Conservation (phyloP, 1,140 invertebrate species). For the Calephelis nemesis region DNA sequence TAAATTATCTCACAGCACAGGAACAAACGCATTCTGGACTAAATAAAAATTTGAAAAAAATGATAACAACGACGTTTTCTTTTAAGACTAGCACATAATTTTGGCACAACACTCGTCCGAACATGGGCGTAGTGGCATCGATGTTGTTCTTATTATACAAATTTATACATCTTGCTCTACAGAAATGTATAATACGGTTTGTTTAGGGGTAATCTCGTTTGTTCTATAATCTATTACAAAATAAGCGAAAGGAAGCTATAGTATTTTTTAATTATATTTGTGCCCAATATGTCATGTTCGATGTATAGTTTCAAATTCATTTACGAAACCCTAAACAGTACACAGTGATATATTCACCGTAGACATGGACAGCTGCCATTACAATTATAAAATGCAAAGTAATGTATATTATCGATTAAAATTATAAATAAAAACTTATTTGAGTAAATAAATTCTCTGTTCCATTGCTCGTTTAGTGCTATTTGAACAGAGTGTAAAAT, state of each 20-base stretch:
- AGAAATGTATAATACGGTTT: slow-evolving; percentile 45
- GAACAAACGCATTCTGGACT: slow-evolving; percentile 78
- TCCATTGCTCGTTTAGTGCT: slow-evolving; percentile 76
- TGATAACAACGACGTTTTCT: slow-evolving; percentile 76
- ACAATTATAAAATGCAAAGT: slow-evolving; percentile 76
- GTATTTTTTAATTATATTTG: slow-evolving; percentile 68
- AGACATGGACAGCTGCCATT: slow-evolving; percentile 73
- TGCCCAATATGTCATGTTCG: slow-evolving; percentile 78
- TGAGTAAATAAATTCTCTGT: slow-evolving; percentile 79
- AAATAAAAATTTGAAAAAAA: slow-evolving; percentile 77
- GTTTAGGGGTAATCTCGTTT: slow-evolving; percentile 52
- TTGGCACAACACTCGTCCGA: slow-evolving; percentile 71
- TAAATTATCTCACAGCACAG: slow-evolving; percentile 74
- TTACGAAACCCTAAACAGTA: slow-evolving; percentile 67
- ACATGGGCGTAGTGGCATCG: slow-evolving; percentile 60
- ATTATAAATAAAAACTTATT: slow-evolving; percentile 73
- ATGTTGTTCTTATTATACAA: slow-evolving; percentile 68
- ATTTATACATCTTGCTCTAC: slow-evolving; percentile 55
- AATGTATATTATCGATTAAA: slow-evolving; percentile 72
- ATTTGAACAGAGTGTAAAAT: slow-evolving; percentile 71
- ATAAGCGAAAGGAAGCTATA: slow-evolving; percentile 62
- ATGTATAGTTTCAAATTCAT: slow-evolving; percentile 72
- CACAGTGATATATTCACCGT: slow-evolving; percentile 52
- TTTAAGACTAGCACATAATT: slow-evolving; percentile 78
- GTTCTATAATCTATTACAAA: slow-evolving; percentile 49